Conservation (phyloP, 2,888 invertebrate genomes). For the Serripes groenlandicus region DNA sequence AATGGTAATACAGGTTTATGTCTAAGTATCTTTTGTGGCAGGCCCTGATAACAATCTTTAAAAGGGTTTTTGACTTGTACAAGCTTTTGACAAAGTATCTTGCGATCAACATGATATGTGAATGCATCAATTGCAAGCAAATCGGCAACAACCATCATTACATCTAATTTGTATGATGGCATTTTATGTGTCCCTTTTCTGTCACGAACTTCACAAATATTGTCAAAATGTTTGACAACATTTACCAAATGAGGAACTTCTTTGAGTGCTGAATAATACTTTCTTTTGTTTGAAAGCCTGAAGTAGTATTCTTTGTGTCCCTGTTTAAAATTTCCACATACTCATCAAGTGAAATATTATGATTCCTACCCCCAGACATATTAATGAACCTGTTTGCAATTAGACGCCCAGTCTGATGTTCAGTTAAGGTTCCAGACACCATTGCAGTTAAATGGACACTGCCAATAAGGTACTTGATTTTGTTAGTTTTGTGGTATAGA, state of each 20-base stretch:
- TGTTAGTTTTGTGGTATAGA: background rate
- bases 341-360: background rate
- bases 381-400: background rate
- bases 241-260: background rate
- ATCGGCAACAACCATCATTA: background rate
- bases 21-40: background rate
- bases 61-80: too few species aligned
- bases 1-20: background rate
- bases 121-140: background rate
- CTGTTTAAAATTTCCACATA: background rate
- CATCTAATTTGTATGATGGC: background rate
- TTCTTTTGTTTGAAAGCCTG: background rate
- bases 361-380: background rate
- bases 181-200: background rate
- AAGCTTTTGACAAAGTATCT: background rate
- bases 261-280: background rate
- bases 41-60: background rate
- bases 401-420: background rate
- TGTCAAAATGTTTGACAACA: conserved; percentile 4
- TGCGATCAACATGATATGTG: background rate
- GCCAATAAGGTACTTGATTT: background rate
- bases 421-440: background rate
- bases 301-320: background rate
- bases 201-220: background rate
- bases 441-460: background rate